Evolutionary conservation across 2,888 invertebrate genomes (phyloP).

Genomic region (Megastigmus dorsalis): DNA sequence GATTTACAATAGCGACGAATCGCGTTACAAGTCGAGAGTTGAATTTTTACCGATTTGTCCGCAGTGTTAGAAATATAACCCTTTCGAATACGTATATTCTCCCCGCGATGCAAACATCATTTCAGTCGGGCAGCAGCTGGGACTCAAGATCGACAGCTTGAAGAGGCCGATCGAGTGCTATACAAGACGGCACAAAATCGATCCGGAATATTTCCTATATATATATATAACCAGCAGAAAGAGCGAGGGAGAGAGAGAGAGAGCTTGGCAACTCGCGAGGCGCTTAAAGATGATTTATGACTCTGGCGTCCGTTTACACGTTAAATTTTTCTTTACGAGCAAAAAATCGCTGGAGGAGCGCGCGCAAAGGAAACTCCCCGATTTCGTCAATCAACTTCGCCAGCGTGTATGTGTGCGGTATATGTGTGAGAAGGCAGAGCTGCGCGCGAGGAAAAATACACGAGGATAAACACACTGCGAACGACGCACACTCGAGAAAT

Average conservation of each 20-base stretch:
- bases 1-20: too few species aligned
- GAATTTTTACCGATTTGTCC: too few species aligned
- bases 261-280: background rate
- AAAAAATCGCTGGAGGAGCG: too few species aligned
- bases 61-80: too few species aligned
- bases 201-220: slow-evolving; percentile 34
- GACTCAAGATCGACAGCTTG: slow-evolving; percentile 39
- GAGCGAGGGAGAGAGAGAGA: too few species aligned
- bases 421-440: too few species aligned
- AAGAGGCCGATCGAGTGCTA: slow-evolving; percentile 9
- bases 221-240: too few species aligned
- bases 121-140: too few species aligned
- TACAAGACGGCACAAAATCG: slow-evolving; percentile 38
- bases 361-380: background rate
- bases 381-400: slow-evolving; percentile 12
- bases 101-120: slow-evolving; percentile 6
- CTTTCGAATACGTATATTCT: background rate
- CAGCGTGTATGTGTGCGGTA: background rate
- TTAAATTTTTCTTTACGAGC: background rate
- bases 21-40: too few species aligned
- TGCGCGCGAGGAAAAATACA: too few species aligned
- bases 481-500: too few species aligned
- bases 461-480: too few species aligned
- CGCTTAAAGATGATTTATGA: slow-evolving; percentile 38
- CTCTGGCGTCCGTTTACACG: background rate